A percentile compares a stretch with the other conserved stretches of the same genome.
Evolutionary conservation across 2,888 invertebrate genomes (phyloP).

Genomic region (Lithosia quadra): DNA sequence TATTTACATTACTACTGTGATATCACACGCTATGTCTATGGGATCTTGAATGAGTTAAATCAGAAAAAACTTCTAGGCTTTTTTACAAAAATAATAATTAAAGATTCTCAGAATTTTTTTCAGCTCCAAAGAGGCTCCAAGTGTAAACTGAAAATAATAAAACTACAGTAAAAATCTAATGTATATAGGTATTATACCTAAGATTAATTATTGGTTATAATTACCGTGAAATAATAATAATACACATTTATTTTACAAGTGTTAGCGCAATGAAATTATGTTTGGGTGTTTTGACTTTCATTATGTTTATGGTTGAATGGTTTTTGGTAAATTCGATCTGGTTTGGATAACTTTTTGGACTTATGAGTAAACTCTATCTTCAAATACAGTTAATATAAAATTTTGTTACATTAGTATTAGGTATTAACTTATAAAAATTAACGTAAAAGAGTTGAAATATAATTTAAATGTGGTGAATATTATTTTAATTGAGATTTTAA

Average conservation of each 20-base stretch:
- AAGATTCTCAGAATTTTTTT: too few relatives aligned
- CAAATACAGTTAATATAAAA: too few relatives aligned
- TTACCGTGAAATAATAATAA: not conserved
- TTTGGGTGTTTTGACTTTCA: not conserved
- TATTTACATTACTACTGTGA: slow-evolving; percentile 18
- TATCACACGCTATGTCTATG: not conserved
- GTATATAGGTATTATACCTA: too few relatives aligned
- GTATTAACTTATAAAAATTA: too few relatives aligned
- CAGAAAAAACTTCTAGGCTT: not conserved
- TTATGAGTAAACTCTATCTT: not conserved
- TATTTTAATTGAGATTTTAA: not conserved
- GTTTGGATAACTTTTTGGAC: too few relatives aligned
- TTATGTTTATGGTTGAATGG: not conserved
- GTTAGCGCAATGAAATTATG: not conserved
- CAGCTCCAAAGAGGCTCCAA: too few relatives aligned
- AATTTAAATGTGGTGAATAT: too few relatives aligned
- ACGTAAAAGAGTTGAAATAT: too few relatives aligned
- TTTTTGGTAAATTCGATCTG: too few relatives aligned
- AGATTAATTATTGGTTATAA: not conserved
- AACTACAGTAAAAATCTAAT: not conserved
- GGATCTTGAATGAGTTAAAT: not conserved
- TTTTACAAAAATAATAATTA: not conserved
- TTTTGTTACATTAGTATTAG: too few relatives aligned
- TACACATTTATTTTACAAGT: not conserved
- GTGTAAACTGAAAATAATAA: not conserved